Percentiles rank a stretch among this genome's conserved stretches.
Conservation (phyloP, 2,113 vertebrate genomes). For the Rhabdornis inornatus region DNA sequence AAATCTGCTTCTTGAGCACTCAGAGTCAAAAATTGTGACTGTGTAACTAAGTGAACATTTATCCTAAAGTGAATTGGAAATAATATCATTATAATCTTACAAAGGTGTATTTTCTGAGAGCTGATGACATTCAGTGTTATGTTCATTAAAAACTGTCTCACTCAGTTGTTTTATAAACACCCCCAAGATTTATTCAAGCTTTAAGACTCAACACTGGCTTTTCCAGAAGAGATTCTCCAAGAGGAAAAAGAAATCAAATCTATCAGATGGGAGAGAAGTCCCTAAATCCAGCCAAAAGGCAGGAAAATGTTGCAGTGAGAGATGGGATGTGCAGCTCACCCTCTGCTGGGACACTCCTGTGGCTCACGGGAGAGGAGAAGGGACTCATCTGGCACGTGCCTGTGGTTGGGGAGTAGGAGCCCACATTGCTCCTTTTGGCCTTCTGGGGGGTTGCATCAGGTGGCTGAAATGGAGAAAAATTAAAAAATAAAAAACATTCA, state of each 20-base stretch:
- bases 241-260: not conserved
- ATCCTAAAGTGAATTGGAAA: not conserved
- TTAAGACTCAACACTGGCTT: not conserved
- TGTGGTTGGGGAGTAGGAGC: constrained; percentile 72
- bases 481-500: not conserved
- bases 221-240: not conserved
- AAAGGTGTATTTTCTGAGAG: not conserved
- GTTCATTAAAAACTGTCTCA: not conserved
- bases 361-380: constrained; percentile 29
- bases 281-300: constrained; percentile 9
- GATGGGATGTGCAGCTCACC: constrained; percentile 66
- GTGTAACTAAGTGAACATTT: not conserved
- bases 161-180: not conserved
- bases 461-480: constrained; percentile 14
- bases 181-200: not conserved
- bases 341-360: not conserved
- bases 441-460: not conserved
- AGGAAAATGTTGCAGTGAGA: constrained; percentile 7
- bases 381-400: constrained; percentile 72
- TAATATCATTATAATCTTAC: not conserved
- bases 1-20: not conserved
- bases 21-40: not conserved
- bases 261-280: not conserved
- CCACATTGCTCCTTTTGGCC: not conserved
- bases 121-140: not conserved